Evolutionary conservation across 2,113 vertebrate species (phyloP).

Genomic region (Felis catus): F.catus_Fca126_mat1.0 CM031420.1:96513501-96514000

Average conservation of each 20-base stretch:
- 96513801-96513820: conserved; percentile 54
- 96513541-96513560: conserved; percentile 75
- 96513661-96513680: conserved; percentile 66
- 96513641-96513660: conserved; percentile 63
- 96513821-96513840: conserved; percentile 27
- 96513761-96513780: conserved; percentile 36
- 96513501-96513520: conserved; percentile 62
- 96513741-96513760: not conserved
- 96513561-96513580: conserved; percentile 77
- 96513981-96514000: conserved; percentile 87
- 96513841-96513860: conserved; percentile 57
- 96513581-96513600: conserved; percentile 78
- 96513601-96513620: conserved; percentile 76
- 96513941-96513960: conserved; percentile 85
- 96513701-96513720: not conserved
- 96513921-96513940: conserved; percentile 87
- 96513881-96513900: conserved; percentile 76
- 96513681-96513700: conserved; percentile 47
- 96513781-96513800: conserved; percentile 53
- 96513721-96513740: not conserved
- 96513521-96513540: conserved; percentile 71
- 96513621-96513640: conserved; percentile 59
- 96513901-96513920: conserved; percentile 85
- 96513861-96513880: conserved; percentile 64
- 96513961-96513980: conserved; percentile 83